Evolutionary conservation across 2,113 vertebrate species (phyloP), one percentile per base, ranked within the genome.

Genomic region (Hepsetus odoe): DNA sequence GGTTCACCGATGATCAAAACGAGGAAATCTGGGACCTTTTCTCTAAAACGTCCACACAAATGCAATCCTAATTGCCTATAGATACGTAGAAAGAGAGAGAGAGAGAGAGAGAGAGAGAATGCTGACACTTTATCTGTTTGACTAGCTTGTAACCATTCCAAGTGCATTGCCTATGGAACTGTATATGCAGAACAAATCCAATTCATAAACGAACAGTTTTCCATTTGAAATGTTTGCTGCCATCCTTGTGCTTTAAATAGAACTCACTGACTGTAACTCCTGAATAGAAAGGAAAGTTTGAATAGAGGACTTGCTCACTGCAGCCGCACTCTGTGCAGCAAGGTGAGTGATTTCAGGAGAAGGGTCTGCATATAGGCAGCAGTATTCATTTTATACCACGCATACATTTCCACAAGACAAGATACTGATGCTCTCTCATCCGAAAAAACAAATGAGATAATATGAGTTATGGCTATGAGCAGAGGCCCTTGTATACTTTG

Each of bases 201-300:
- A 91, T 90, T 91, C 87, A 88, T 90, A 92, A 92, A 91, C 85
- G 85, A 85, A 77, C 88, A 90, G 85, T 88, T 91, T 92, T 91
- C 87, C 87, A 88, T 89, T 90, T 90, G 77, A n/a, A 90, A 84
- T 86, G 70, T 68, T 76, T 9, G 76, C 83, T 83, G 79, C 51
- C 81, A 86, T 81, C 84, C 85, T 79, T 83, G 85, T 86, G 85
- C 85, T 86, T 85, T 82, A 91, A 89, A 90, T 87, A 82, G 86
- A 88, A 88, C 85, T 86, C 76, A 83, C 73, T 61, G 76, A 86
- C 83, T 85, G 83, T 82, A 89, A 87, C 84, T 61, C 33, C 68
- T 56, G 75, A 35, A 68, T 58, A 84, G 71, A 70, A 68, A 56
- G 62, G 59, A 83, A 79, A 69, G 32, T 67, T 67, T 26, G 74